A percentile compares a stretch with the other conserved stretches of the same genome.
These are phyloP conservation scores for Arion vulgaris DNA, from an alignment of 1,140 invertebrate genomes.

Conservation along the genomic window DNA sequence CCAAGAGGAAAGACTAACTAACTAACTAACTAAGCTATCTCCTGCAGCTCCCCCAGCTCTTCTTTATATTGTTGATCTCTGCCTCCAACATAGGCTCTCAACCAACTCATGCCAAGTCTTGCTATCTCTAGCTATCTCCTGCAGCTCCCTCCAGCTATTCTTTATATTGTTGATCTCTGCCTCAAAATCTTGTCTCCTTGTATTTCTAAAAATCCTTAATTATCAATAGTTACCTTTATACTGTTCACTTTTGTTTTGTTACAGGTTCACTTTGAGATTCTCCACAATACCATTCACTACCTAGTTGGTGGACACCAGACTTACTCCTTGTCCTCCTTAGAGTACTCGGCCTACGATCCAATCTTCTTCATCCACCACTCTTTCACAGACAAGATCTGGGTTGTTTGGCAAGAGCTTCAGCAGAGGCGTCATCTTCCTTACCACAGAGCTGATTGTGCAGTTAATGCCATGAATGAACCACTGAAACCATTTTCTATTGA, in stretches of 20 bases:
- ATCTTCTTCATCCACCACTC: conserved; percentile 40
- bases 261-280: conserved; percentile 47
- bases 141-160: too few relatives aligned
- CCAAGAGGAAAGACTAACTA: too few relatives aligned
- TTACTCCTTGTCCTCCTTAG: conserved; percentile 42
- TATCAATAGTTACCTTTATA: too few relatives aligned
- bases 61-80: too few relatives aligned
- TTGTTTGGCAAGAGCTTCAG: conserved; percentile 49
- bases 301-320: conserved; percentile 46
- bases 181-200: too few relatives aligned
- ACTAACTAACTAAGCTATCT: too few relatives aligned
- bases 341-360: conserved; percentile 40
- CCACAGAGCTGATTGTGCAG: conserved; percentile 41
- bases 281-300: conserved; percentile 49
- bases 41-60: too few relatives aligned
- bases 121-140: too few relatives aligned
- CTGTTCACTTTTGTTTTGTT: background rate
- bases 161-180: too few relatives aligned
- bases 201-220: too few relatives aligned
- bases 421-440: conserved; percentile 33
- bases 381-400: conserved; percentile 44
- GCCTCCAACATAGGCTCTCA: too few relatives aligned
- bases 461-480: conserved; percentile 38
- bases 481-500: conserved; percentile 41
- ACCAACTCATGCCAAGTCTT: too few relatives aligned